These are phyloP conservation scores for Lophotriccus pileatus DNA, from an alignment of 2,797 vertebrate genomes.

Conservation along the genomic window DNA sequence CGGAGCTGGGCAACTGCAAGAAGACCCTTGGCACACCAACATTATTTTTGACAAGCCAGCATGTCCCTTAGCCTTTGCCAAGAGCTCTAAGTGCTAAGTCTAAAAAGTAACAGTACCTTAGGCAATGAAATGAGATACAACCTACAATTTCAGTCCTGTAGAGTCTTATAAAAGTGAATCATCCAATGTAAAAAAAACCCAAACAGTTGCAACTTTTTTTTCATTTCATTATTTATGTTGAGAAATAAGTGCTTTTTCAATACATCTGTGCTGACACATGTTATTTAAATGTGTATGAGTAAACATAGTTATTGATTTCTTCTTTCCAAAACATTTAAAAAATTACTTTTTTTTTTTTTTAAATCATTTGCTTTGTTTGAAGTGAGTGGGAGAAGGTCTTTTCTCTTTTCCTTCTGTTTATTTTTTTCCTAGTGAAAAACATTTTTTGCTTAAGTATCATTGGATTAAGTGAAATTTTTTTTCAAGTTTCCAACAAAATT, in stretches of 20 bases:
- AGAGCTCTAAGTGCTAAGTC: not conserved
- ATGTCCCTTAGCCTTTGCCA: not conserved
- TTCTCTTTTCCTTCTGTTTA: not conserved
- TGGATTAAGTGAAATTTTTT: not conserved
- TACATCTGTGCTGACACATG: not conserved
- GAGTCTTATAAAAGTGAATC: not conserved
- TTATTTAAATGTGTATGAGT: not conserved
- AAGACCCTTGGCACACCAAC: not conserved
- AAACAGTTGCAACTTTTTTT: not conserved
- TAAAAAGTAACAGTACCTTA: not conserved
- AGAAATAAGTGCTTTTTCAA: not conserved
- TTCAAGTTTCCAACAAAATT: not conserved
- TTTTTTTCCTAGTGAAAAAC: not conserved
- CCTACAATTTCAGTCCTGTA: not conserved
- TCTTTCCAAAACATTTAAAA: not conserved
- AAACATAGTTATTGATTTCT: not conserved
- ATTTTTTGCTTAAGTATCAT: not conserved
- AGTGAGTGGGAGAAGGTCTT: not conserved
- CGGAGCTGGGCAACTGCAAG: not conserved
- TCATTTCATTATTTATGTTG: not conserved
- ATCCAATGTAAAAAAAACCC: not conserved
- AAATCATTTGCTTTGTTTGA: not conserved
- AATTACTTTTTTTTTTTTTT: not conserved
- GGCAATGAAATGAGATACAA: not conserved
- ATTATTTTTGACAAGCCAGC: not conserved